Base-by-base conservation (phyloP, 2,888 invertebrate genomes). In the Abscondita cerata region DNA sequence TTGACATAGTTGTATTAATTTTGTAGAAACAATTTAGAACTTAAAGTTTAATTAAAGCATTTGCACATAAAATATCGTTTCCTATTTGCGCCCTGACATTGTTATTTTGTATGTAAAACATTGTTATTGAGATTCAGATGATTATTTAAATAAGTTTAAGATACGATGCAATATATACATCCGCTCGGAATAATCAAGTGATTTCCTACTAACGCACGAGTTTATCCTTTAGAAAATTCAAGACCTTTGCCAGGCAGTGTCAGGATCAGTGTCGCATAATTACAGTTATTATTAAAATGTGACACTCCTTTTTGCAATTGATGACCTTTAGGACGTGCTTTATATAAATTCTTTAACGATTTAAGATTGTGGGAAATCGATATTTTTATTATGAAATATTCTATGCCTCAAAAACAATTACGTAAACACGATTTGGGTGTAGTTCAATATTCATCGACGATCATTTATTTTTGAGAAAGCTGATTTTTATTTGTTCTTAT, bases 241-340 rank as follows among this genome's bases (percentile, higher is more conserved):
- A 65, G 66, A 66, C 66, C 66, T 67, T 62, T 59, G 54, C 52
- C 18, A 44, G n/a, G 57, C 62, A 62, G 56, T 64, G 68, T 59
- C 66, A 64, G 58, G 68, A 66, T 68, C 68, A 68, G 59, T 68
- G 69, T 69, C 69, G 57, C 62, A 65, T 68, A 69, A 69, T 69
- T 69, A 65, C 53, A 48, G 59, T 65, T 55, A 62, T 65, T 62
- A 62, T 56, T 46, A 60, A 67, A 67, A 65, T 64, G 61, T 66
- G 68, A 68, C 68, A 65, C 66, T 65, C 65, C 68, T 66, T 53
- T 13, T 64, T 61, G 68, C 64, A 52, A 59, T 54, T 60, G 44
- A 41, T 64, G 67, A 68, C 68, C 68, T 65, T 59, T 50, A 46
- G 54, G 62, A 68, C 68, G 68, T 68, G 68, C 48, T 63, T 62